These are phyloP conservation scores for Cryptus viduatorius DNA, from an alignment of 2,888 invertebrate species.

Conservation along the genomic window DNA sequence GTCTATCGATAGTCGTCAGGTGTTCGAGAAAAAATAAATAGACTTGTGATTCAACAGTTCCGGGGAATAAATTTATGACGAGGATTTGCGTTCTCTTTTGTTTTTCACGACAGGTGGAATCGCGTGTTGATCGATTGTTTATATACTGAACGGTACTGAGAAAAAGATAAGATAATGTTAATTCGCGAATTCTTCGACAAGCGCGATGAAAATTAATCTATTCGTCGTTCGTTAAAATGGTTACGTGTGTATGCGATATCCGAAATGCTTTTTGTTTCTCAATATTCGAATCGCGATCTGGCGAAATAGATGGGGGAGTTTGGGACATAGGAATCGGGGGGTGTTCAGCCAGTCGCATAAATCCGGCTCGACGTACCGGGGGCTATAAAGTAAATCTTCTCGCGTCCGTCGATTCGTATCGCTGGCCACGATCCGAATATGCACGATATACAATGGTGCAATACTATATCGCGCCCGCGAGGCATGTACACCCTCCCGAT, in stretches of 20 bases:
- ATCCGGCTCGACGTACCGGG: conserved; percentile 61
- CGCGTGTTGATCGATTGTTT: not conserved
- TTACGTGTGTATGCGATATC: not conserved
- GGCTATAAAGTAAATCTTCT: conserved; percentile 68
- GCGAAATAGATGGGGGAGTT: conserved; percentile 6
- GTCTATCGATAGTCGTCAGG: not conserved
- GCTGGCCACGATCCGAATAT: conserved; percentile 67
- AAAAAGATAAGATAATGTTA: conserved; percentile 4
- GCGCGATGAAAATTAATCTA: not conserved
- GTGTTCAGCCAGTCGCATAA: conserved; percentile 64
- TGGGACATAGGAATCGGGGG: not conserved
- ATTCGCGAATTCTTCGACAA: not conserved
- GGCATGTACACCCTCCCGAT: conserved; percentile 53
- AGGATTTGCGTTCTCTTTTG: not conserved
- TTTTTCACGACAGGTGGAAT: not conserved
- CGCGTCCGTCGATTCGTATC: conserved; percentile 68
- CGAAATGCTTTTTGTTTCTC: conserved; percentile 39
- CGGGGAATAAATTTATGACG: not conserved
- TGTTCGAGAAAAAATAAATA: not conserved
- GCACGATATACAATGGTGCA: conserved; percentile 62
- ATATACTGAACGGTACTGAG: not conserved
- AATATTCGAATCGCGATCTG: conserved; percentile 51
- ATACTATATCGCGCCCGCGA: conserved; percentile 55
- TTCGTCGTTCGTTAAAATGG: not conserved
- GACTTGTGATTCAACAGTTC: not conserved